These are phyloP conservation scores for Pterocles orientalis DNA, from an alignment of 2,113 vertebrate genomes.

Conservation along the genomic window DNA sequence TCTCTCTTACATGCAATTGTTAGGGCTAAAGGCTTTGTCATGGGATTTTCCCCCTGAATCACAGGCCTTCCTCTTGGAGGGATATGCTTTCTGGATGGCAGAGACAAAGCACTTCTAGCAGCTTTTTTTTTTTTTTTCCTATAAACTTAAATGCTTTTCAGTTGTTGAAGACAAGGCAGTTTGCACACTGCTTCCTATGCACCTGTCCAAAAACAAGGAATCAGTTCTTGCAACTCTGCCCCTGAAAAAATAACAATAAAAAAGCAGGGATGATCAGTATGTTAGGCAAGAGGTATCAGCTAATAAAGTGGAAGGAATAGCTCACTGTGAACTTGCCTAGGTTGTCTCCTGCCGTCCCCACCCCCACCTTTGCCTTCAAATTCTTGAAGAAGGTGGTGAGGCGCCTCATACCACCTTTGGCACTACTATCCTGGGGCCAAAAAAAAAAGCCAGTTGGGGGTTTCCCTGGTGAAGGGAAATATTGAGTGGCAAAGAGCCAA, in stretches of 20 bases:
- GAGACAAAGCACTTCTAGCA: slow-evolving; percentile 1
- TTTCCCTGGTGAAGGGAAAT: slow-evolving; percentile 64
- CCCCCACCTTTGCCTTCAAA: neutral
- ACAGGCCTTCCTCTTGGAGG: slow-evolving; percentile 33
- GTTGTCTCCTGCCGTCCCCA: neutral
- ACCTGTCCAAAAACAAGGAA: neutral
- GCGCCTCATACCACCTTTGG: neutral
- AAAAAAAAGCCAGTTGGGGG: slow-evolving; percentile 49
- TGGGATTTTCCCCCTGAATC: slow-evolving; percentile 60
- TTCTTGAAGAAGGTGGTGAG: slow-evolving; percentile 20
- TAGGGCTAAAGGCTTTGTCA: slow-evolving; percentile 45
- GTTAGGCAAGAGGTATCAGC: neutral
- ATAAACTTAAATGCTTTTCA: neutral
- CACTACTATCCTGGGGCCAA: slow-evolving; percentile 1
- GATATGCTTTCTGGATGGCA: neutral
- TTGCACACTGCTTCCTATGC: neutral
- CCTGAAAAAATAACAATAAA: neutral
- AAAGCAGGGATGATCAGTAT: neutral
- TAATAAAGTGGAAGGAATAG: neutral
- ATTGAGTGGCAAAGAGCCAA: slow-evolving; percentile 64
- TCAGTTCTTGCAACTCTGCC: neutral
- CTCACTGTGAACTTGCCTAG: neutral
- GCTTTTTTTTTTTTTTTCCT: neutral
- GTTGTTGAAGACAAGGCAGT: neutral
- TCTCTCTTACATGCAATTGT: slow-evolving; percentile 31